Conservation (phyloP, 2,113 vertebrate genomes). For the Noturus placidus region DNA sequence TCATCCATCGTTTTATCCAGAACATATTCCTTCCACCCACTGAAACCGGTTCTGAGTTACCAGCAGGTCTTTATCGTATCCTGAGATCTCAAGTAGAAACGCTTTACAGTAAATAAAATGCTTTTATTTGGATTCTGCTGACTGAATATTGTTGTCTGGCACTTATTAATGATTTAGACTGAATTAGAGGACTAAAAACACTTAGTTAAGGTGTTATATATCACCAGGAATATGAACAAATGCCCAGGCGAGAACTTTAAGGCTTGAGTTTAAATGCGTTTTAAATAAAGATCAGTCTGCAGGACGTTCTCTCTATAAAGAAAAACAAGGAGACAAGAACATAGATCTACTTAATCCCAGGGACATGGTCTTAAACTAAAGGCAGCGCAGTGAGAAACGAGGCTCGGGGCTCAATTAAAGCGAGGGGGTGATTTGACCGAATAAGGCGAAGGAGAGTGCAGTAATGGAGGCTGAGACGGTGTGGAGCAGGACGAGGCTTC, state of each 20-base stretch:
- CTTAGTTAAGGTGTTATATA: background rate
- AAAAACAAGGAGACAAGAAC: background rate
- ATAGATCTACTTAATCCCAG: background rate
- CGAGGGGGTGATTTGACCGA: background rate
- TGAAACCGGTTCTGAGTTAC: background rate
- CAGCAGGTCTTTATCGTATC: background rate
- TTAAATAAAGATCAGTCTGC: background rate
- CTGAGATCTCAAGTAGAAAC: background rate
- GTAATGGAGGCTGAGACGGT: conserved; percentile 39
- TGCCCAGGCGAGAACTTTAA: background rate
- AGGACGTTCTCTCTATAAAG: background rate
- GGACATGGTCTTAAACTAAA: background rate
- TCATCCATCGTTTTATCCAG: too few relatives aligned
- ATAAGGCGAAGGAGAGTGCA: background rate
- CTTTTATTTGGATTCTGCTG: background rate
- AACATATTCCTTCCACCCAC: background rate
- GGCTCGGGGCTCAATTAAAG: background rate
- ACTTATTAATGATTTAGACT: background rate
- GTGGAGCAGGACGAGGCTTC: conserved; percentile 64
- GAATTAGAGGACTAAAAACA: background rate
- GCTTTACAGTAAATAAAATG: background rate
- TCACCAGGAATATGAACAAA: background rate
- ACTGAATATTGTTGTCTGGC: background rate
- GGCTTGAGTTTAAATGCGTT: background rate
- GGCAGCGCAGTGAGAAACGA: background rate